Evolutionary conservation across 2,888 invertebrate genomes (phyloP).

Genomic region (Epinotia bilunana): DNA sequence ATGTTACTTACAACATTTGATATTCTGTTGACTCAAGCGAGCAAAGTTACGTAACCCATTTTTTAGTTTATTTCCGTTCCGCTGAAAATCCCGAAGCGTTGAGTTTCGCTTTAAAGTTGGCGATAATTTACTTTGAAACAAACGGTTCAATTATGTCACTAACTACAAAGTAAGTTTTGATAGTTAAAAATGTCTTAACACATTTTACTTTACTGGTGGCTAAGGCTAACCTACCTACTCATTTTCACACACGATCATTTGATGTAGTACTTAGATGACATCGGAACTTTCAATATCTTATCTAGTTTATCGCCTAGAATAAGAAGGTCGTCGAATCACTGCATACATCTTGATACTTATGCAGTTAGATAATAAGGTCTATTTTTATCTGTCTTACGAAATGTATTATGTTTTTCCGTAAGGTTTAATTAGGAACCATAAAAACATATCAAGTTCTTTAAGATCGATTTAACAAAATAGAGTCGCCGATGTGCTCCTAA

Average conservation of each 20-base stretch:
- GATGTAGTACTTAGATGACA: background rate
- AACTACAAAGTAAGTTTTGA: conserved; percentile 27
- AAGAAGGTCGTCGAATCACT: background rate
- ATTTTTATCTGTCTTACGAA: conserved; percentile 10
- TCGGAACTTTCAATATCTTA: background rate
- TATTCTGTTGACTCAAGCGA: background rate
- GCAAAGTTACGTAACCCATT: conserved; percentile 29
- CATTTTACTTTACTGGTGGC: background rate
- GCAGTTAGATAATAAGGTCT: background rate
- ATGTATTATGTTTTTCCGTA: conserved; percentile 16
- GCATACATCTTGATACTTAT: background rate
- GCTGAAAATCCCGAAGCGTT: conserved; percentile 28
- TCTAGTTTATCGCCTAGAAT: conserved; percentile 1
- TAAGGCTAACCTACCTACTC: background rate
- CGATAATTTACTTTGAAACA: conserved; percentile 39
- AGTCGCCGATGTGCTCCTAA: conserved; percentile 71
- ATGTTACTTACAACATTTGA: conserved; percentile 13
- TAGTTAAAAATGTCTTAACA: conserved; percentile 10
- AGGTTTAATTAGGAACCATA: conserved; percentile 57
- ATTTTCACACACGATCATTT: background rate
- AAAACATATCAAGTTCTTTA: conserved; percentile 48
- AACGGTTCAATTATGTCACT: conserved; percentile 22
- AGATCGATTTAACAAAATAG: conserved; percentile 67
- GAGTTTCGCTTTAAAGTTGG: conserved; percentile 27
- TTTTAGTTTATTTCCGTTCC: conserved; percentile 31